These are phyloP conservation scores for Drosophila nigricruria DNA, from an alignment of 2,888 invertebrate genomes.

Conservation along the genomic window DNA sequence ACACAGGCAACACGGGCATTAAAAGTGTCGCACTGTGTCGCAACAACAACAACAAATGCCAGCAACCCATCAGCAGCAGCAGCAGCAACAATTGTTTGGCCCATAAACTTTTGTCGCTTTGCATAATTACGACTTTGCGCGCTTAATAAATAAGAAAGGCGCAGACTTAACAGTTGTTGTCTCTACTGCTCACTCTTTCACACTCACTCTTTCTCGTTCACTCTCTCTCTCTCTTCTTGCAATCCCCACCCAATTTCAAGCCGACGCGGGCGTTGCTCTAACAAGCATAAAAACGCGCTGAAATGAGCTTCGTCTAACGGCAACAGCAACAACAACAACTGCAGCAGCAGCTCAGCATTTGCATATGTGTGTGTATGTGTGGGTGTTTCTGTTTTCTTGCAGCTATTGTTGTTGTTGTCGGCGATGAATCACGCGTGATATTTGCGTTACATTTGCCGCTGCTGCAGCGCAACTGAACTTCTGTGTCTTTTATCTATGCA, in stretches of 20 bases:
- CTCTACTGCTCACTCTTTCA: background rate
- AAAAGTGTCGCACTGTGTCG: conserved; percentile 15
- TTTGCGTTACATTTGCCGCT: conserved; percentile 57
- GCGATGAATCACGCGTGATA: conserved; percentile 77
- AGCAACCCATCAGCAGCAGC: conserved; percentile 8
- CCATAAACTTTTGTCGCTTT: conserved; percentile 65
- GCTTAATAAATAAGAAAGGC: conserved; percentile 73
- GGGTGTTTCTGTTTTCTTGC: conserved; percentile 49
- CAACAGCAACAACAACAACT: conserved; percentile 15
- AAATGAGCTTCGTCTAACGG: conserved; percentile 60
- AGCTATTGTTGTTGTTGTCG: conserved; percentile 39
- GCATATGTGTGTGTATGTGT: conserved; percentile 62
- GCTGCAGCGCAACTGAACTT: conserved; percentile 51
- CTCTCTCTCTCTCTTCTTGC: background rate
- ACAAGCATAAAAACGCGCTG: conserved; percentile 62
- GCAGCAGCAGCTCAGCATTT: conserved; percentile 46
- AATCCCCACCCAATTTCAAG: conserved; percentile 27
- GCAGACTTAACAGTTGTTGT: conserved; percentile 33
- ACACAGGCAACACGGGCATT: conserved; percentile 14
- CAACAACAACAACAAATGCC: conserved; percentile 26
- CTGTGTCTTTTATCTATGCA: conserved; percentile 43
- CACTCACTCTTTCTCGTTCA: background rate
- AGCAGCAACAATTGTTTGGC: conserved; percentile 34
- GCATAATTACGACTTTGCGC: conserved; percentile 72
- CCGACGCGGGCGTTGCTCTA: conserved; percentile 62